Percentiles rank a stretch among this genome's conserved stretches.
Evolutionary conservation across 2,797 vertebrate species (phyloP).

Genomic region (Sebastes diaconus): DNA sequence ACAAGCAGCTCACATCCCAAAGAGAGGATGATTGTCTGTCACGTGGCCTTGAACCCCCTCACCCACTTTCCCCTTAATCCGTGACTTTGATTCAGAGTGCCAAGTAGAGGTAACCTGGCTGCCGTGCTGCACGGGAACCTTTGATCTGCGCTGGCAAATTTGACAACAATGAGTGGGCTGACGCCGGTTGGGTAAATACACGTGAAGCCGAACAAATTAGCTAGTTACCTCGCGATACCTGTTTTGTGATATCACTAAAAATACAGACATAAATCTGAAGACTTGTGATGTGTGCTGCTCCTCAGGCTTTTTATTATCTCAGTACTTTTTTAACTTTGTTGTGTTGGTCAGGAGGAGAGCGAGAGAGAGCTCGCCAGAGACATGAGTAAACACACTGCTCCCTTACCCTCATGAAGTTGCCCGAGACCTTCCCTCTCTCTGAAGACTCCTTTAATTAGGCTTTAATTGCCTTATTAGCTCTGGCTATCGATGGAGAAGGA

Average conservation of each 20-base stretch:
- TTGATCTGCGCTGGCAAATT: constrained; percentile 66
- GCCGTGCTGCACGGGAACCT: constrained; percentile 40
- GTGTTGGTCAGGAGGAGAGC: constrained; percentile 28
- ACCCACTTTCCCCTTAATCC: constrained; percentile 55
- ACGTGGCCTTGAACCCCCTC: constrained; percentile 17
- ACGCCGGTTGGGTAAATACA: constrained; percentile 51
- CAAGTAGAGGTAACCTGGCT: constrained; percentile 68
- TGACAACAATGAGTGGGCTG: constrained; percentile 62
- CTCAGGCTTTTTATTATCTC: constrained; percentile 13
- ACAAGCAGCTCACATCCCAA: constrained; percentile 32
- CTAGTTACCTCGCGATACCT: constrained; percentile 19
- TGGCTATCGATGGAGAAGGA: constrained; percentile 67
- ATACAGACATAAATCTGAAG: neutral
- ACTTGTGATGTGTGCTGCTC: constrained; percentile 3
- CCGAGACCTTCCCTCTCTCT: constrained; percentile 68
- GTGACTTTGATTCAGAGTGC: constrained; percentile 63
- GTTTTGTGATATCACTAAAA: constrained; percentile 18
- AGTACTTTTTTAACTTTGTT: constrained; percentile 18
- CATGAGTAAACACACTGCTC: constrained; percentile 52
- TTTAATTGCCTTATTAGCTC: constrained; percentile 84
- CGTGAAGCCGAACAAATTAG: constrained; percentile 50
- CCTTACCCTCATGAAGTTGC: constrained; percentile 57
- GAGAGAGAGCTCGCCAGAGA: constrained; percentile 24
- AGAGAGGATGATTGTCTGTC: constrained; percentile 42
- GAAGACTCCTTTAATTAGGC: constrained; percentile 82